Conservation (phyloP, 2,888 invertebrate genomes). For the Baccha elongata region DNA sequence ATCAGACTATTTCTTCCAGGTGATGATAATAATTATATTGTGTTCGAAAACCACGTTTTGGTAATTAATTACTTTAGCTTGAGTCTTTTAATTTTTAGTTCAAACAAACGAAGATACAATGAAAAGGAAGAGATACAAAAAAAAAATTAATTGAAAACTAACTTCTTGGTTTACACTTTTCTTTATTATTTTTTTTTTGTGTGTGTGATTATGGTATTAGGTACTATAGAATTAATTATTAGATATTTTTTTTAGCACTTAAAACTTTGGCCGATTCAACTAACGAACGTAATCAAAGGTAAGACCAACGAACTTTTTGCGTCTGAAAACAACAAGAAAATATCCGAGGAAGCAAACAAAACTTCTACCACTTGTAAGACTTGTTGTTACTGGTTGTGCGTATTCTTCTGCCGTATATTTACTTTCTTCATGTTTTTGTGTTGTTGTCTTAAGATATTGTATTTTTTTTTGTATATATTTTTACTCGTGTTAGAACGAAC, state of each 20-base stretch:
- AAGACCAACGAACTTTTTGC: constrained; percentile 70
- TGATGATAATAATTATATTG: constrained; percentile 33
- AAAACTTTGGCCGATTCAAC: constrained; percentile 62
- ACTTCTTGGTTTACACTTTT: constrained; percentile 62
- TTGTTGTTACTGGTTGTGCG: constrained; percentile 64
- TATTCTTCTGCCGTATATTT: constrained; percentile 57
- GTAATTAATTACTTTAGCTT: constrained; percentile 56
- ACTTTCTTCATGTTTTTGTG: constrained; percentile 63
- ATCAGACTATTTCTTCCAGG: constrained; percentile 47
- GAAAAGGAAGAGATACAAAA: constrained; percentile 28
- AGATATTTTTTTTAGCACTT: constrained; percentile 54
- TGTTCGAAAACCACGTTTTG: constrained; percentile 66
- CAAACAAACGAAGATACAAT: constrained; percentile 31
- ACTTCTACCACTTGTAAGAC: constrained; percentile 64
- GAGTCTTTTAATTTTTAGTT: constrained; percentile 46
- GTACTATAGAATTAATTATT: constrained; percentile 42
- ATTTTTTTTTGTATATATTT: constrained; percentile 69
- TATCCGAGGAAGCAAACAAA: constrained; percentile 17
- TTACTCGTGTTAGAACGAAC: constrained; percentile 57
- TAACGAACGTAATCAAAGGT: constrained; percentile 66
- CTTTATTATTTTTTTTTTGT: constrained; percentile 31
- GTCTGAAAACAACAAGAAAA: constrained; percentile 30
- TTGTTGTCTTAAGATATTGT: constrained; percentile 45
- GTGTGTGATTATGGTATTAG: constrained; percentile 7
- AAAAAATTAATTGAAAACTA: constrained; percentile 39